phyloP scores from a whole-genome alignment of 2,888 invertebrate species.

The Fragum sueziense region DNA sequence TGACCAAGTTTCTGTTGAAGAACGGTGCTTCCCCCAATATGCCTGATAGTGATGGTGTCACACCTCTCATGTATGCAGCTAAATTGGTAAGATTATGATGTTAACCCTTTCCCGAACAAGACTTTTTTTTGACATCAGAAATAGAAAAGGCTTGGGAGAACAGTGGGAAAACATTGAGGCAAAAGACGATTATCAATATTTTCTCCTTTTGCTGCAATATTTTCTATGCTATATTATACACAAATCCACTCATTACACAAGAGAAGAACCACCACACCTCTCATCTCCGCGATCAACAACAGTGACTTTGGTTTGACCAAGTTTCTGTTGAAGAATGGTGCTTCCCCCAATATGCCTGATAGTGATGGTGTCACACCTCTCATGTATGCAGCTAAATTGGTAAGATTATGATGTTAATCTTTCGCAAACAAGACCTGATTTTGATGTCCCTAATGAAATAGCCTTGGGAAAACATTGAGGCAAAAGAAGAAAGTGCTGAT shows the following conservation, averaged over 20 bases:
- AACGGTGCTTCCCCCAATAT: constrained; percentile 81
- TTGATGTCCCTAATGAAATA: no score
- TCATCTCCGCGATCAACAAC: constrained; percentile 81
- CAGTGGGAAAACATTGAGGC: no score
- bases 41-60: constrained; percentile 79
- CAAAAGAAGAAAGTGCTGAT: no score
- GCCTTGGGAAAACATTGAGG: no score
- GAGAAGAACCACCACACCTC: constrained; percentile 74
- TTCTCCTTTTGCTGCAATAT: no score
- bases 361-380: constrained; percentile 80
- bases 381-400: constrained; percentile 82
- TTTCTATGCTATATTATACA: no score
- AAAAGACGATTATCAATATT: no score
- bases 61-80: constrained; percentile 83
- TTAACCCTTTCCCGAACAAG: no score
- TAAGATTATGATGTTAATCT: constrained; percentile 68
- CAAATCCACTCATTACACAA: constrained; percentile 43
- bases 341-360: constrained; percentile 81
- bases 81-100: constrained; percentile 76
- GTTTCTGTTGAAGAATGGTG: constrained; percentile 79
- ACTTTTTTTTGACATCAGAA: no score
- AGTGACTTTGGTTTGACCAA: constrained; percentile 78
- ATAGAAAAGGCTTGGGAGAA: no score
- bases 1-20: constrained; percentile 79
- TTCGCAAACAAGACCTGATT: no score